These are phyloP conservation scores for Lutjanus campechanus DNA, from an alignment of 2,797 vertebrate genomes.

Conservation along the genomic window DNA sequence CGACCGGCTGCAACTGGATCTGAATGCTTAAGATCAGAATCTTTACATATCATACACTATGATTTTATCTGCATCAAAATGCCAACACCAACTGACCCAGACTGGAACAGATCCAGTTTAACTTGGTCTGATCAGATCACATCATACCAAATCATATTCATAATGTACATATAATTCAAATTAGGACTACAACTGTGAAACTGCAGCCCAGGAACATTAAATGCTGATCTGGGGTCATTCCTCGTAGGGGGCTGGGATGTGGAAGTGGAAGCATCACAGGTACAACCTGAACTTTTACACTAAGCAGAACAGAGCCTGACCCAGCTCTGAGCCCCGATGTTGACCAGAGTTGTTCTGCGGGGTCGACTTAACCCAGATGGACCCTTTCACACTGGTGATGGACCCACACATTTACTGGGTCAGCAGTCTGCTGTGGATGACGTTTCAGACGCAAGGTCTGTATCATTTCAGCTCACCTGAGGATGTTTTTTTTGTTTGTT, in stretches of 20 bases:
- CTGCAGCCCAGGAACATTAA: background rate
- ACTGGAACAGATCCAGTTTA: background rate
- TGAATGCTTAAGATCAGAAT: background rate
- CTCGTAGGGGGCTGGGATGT: background rate
- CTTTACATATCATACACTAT: background rate
- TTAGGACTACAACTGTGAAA: background rate
- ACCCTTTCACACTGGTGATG: conserved; percentile 11
- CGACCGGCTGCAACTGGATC: background rate
- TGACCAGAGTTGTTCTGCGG: conserved; percentile 10
- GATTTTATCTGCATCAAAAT: background rate
- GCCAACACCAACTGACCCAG: background rate
- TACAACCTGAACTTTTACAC: background rate
- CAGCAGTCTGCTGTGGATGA: conserved; percentile 16
- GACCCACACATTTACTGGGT: conserved; percentile 23
- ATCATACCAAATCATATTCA: background rate
- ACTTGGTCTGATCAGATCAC: background rate
- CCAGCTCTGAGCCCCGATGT: conserved; percentile 18
- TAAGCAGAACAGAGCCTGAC: conserved; percentile 9
- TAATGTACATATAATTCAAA: too few species aligned
- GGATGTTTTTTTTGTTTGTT: background rate
- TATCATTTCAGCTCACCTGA: background rate
- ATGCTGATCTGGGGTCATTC: background rate
- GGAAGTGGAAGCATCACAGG: background rate
- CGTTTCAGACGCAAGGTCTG: background rate
- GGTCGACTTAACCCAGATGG: conserved; percentile 1